Conservation (phyloP, 2,888 invertebrate species). For the Hirtodrosophila alboralis region DNA sequence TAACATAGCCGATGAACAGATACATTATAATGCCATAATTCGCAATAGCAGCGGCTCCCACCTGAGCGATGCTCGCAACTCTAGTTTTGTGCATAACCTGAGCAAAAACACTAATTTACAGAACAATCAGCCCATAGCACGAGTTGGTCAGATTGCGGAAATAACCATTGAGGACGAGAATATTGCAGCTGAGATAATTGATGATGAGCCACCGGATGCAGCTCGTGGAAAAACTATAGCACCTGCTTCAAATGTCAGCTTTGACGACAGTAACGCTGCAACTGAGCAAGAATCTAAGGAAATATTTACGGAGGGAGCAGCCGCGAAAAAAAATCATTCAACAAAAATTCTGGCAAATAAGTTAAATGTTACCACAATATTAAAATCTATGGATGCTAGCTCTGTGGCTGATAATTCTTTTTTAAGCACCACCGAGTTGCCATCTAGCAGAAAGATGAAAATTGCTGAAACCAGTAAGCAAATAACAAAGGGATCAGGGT, state of each 20-base stretch:
- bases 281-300: slow-evolving; percentile 55
- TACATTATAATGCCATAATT: slow-evolving; percentile 66
- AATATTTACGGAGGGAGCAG: slow-evolving; percentile 8
- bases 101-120: slow-evolving; percentile 10
- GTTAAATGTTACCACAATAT: neutral
- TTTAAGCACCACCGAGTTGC: neutral
- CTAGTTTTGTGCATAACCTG: slow-evolving; percentile 58
- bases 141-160: slow-evolving; percentile 53
- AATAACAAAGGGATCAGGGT: no score
- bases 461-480: no score
- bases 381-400: neutral
- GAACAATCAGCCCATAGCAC: slow-evolving; percentile 44
- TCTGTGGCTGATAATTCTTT: neutral
- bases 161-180: slow-evolving; percentile 57
- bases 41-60: slow-evolving; percentile 52
- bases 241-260: slow-evolving; percentile 25
- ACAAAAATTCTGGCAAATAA: slow-evolving; percentile 2
- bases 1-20: slow-evolving; percentile 29
- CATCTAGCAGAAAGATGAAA: neutral
- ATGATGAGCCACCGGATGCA: slow-evolving; percentile 40
- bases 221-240: slow-evolving; percentile 40
- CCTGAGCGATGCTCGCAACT: slow-evolving; percentile 51
- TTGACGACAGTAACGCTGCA: slow-evolving; percentile 53
- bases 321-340: neutral
- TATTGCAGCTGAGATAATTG: slow-evolving; percentile 56